Conservation (phyloP, 1,140 invertebrate genomes). For the Psix sp. region DNA sequence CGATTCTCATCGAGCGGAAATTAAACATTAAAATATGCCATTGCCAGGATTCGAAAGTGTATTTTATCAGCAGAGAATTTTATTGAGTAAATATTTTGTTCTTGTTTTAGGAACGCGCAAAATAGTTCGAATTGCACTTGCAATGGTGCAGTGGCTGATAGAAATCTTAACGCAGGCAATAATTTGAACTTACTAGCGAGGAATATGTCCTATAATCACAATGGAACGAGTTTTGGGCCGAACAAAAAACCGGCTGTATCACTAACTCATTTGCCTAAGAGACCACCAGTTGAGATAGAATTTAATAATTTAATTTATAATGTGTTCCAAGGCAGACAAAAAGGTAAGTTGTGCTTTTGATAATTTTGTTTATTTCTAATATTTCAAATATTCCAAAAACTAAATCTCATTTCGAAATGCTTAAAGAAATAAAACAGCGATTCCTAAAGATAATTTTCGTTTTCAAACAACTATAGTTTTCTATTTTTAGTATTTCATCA, state of each 20-base stretch:
- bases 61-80: too few species aligned
- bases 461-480: too few species aligned
- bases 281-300: conserved; percentile 91
- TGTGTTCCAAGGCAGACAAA: conserved; percentile 87
- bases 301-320: conserved; percentile 91
- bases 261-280: conserved; percentile 86
- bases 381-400: too few species aligned
- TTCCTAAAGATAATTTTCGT: too few species aligned
- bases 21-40: too few species aligned
- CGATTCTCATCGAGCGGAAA: too few species aligned
- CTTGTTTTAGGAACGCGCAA: conserved; percentile 80
- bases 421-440: too few species aligned
- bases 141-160: conserved; percentile 79
- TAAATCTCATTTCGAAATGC: too few species aligned
- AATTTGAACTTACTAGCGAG: conserved; percentile 77
- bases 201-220: conserved; percentile 83
- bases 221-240: conserved; percentile 69
- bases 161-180: conserved; percentile 69
- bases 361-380: too few species aligned
- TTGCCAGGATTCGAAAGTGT: too few species aligned
- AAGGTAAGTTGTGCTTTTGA: conserved; percentile 78
- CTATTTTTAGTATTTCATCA: too few species aligned
- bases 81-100: neutral
- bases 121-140: conserved; percentile 80
- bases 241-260: conserved; percentile 76